Conservation (phyloP, 2,797 vertebrate species). For the Sebastes ruberrimus region DNA sequence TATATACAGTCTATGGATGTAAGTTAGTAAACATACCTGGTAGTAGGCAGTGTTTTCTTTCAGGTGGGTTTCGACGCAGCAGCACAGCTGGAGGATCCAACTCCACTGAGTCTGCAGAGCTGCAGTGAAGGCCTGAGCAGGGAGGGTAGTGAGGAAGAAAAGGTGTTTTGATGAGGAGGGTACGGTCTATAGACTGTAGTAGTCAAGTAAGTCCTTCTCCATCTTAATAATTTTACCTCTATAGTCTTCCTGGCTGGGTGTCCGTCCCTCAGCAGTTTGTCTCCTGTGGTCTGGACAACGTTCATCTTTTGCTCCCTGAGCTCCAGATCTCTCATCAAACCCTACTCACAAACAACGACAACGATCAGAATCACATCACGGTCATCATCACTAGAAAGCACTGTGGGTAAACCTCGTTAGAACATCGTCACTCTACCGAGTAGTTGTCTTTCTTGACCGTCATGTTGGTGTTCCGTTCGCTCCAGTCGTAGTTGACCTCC, state of each 20-base stretch:
- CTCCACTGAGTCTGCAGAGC: slow-evolving; percentile 97
- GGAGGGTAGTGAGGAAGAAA: background rate
- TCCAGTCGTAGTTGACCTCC: slow-evolving; percentile 95
- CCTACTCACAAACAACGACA: slow-evolving; percentile 71
- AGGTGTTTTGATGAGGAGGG: background rate
- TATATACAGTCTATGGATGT: too few relatives aligned
- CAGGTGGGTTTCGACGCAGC: slow-evolving; percentile 92
- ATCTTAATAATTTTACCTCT: slow-evolving; percentile 79
- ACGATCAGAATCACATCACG: background rate
- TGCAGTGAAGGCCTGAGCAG: slow-evolving; percentile 86
- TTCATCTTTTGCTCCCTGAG: slow-evolving; percentile 89
- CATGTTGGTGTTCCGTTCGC: slow-evolving; percentile 91
- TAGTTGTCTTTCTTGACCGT: slow-evolving; percentile 92
- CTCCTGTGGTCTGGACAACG: slow-evolving; percentile 85
- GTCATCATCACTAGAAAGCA: too few relatives aligned
- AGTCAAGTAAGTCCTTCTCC: background rate
- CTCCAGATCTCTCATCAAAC: slow-evolving; percentile 93
- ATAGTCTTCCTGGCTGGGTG: slow-evolving; percentile 88
- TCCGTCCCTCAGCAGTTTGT: slow-evolving; percentile 88
- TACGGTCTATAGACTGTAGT: background rate
- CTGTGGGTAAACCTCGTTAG: fast-evolving
- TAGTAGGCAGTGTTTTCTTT: slow-evolving; percentile 93
- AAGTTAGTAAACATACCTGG: slow-evolving; percentile 80
- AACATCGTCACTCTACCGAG: slow-evolving; percentile 80
- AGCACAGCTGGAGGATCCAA: slow-evolving; percentile 95